Percentiles rank a stretch among this genome's conserved stretches.
Conservation (phyloP, 2,797 vertebrate genomes). For the Glyptemys insculpta region DNA sequence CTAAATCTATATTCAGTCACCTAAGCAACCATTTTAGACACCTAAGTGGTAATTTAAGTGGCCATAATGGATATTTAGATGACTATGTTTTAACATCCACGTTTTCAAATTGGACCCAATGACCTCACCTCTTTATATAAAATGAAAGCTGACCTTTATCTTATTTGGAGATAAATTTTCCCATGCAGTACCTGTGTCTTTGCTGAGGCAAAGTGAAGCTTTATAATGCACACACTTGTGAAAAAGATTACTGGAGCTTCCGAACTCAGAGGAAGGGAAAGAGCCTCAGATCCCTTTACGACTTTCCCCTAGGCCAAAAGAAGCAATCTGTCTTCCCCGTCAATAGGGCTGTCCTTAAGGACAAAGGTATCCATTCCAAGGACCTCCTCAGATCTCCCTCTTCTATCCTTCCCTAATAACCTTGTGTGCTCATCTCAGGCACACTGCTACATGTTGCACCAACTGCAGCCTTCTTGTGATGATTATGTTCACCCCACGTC, state of each 20-base stretch:
- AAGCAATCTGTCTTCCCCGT: background rate
- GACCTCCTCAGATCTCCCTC: background rate
- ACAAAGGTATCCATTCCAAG: background rate
- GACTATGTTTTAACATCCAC: background rate
- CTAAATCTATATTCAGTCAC: background rate
- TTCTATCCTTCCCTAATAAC: background rate
- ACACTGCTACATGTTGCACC: background rate
- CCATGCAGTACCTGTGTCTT: background rate
- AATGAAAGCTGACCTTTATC: background rate
- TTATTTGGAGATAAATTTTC: background rate
- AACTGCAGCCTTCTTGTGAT: background rate
- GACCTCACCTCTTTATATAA: background rate
- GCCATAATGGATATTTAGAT: background rate
- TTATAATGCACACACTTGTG: too few relatives aligned
- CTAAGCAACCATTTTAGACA: background rate
- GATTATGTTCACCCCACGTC: background rate
- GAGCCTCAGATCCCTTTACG: background rate
- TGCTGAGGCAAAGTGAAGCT: too few relatives aligned
- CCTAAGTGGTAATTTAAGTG: background rate
- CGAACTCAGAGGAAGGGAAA: background rate
- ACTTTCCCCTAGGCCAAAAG: background rate
- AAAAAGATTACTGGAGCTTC: background rate
- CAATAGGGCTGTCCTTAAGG: background rate
- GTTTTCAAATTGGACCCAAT: background rate
- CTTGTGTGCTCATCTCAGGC: background rate